Evolutionary conservation across 2,797 vertebrate genomes (phyloP).

Genomic region (Tolypeutes matacus): DNA sequence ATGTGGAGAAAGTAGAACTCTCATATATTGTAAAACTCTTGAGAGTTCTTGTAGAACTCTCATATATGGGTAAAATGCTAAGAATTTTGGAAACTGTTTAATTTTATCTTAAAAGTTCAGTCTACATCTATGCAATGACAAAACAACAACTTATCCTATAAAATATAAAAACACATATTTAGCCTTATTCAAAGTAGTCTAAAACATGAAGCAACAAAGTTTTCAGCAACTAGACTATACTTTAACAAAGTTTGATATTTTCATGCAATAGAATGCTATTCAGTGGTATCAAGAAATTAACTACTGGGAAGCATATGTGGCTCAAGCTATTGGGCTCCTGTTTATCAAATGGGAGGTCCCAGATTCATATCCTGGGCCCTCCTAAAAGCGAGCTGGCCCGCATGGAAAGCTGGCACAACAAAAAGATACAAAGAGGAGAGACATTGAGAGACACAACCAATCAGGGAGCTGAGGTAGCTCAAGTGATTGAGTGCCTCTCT

Average conservation of each 20-base stretch:
- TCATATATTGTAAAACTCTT: not conserved
- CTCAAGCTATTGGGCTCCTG: no score
- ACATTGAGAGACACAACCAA: no score
- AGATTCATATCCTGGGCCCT: no score
- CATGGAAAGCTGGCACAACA: no score
- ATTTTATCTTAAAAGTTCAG: not conserved
- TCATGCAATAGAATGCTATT: not conserved
- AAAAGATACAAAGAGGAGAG: no score
- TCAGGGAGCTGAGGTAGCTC: no score
- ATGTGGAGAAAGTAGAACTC: not conserved
- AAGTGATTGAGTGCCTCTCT: no score
- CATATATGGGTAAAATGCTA: no score
- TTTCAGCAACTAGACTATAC: not conserved
- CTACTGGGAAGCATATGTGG: not conserved
- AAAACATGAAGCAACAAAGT: not conserved
- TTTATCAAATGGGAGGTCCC: no score
- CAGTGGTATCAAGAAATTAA: not conserved
- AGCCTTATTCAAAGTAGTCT: not conserved
- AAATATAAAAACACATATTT: not conserved
- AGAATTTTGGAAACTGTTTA: no score
- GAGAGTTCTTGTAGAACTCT: not conserved
- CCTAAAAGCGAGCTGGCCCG: no score
- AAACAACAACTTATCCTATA: not conserved
- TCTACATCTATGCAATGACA: not conserved
- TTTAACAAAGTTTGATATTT: not conserved